These are phyloP conservation scores for Coracias cyanogaster DNA, from an alignment of 2,797 vertebrate genomes.

Conservation along the genomic window DNA sequence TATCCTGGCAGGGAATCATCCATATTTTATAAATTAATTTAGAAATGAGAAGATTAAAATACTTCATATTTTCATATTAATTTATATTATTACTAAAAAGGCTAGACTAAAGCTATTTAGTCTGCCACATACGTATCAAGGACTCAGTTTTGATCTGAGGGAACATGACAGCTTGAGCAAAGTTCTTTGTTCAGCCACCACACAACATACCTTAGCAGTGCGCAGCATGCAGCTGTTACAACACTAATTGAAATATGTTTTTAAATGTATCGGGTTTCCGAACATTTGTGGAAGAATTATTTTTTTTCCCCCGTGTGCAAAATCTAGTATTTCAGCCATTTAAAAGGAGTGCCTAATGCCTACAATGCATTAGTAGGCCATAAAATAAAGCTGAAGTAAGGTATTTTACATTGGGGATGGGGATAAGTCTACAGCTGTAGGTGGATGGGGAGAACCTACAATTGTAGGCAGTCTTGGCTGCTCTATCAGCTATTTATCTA, in stretches of 20 bases:
- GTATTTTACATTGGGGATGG: neutral
- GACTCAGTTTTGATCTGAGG: conserved; percentile 35
- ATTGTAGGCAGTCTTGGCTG: neutral
- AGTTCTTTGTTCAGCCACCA: conserved; percentile 64
- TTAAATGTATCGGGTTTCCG: conserved; percentile 20
- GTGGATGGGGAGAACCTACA: neutral
- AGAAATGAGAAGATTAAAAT: conserved; percentile 1
- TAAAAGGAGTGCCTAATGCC: neutral
- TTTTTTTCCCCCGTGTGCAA: neutral
- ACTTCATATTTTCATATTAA: neutral
- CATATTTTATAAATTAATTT: conserved; percentile 41
- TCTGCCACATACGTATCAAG: conserved; percentile 23
- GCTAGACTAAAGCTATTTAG: conserved; percentile 10
- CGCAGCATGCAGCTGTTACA: conserved; percentile 53
- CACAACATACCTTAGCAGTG: conserved; percentile 42
- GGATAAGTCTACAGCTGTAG: neutral
- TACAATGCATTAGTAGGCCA: neutral
- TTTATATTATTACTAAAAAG: conserved; percentile 20
- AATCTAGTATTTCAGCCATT: neutral
- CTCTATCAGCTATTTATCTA: neutral
- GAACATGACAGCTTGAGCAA: conserved; percentile 59
- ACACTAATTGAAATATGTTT: conserved; percentile 71
- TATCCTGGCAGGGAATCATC: neutral
- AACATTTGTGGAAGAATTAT: conserved; percentile 34
- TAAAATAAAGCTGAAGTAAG: conserved; percentile 8